phyloP scores from a whole-genome alignment of 1,140 invertebrate species.

The Chymomyza costata region DNA sequence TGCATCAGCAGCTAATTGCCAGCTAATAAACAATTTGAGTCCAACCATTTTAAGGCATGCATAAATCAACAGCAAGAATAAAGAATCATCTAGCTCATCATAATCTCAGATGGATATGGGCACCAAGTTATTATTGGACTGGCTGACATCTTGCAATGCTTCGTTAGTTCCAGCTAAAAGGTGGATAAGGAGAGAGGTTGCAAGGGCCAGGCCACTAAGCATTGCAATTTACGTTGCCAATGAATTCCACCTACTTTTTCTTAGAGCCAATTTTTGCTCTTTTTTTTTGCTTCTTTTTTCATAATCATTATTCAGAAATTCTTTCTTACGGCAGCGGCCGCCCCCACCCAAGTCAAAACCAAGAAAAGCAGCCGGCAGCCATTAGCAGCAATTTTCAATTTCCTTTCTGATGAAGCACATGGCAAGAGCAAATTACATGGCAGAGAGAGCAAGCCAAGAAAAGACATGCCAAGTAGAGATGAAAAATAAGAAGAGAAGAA shows the following conservation, averaged over 20 bases:
- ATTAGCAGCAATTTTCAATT: conserved; percentile 75
- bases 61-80: conserved; percentile 60
- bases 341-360: conserved; percentile 39
- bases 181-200: too few relatives aligned
- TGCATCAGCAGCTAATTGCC: too few relatives aligned
- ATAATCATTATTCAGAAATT: conserved; percentile 60
- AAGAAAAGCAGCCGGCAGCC: conserved; percentile 32
- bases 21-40: too few relatives aligned
- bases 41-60: conserved; percentile 21
- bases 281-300: conserved; percentile 24
- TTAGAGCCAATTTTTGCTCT: conserved; percentile 46
- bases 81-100: too few relatives aligned
- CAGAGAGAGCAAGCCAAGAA: conserved; percentile 34
- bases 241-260: conserved; percentile 66
- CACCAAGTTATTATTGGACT: too few relatives aligned
- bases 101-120: too few relatives aligned
- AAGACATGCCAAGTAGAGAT: conserved; percentile 26
- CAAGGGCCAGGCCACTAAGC: conserved; percentile 26
- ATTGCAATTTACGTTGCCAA: conserved; percentile 57
- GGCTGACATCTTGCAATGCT: conserved; percentile 13
- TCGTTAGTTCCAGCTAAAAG: conserved; percentile 58
- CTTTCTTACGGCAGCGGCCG: conserved; percentile 33
- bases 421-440: conserved; percentile 75
- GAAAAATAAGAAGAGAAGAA: neutral
- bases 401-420: conserved; percentile 75